Conservation (phyloP, 2,797 vertebrate species). For the Siniperca undulata region DNA sequence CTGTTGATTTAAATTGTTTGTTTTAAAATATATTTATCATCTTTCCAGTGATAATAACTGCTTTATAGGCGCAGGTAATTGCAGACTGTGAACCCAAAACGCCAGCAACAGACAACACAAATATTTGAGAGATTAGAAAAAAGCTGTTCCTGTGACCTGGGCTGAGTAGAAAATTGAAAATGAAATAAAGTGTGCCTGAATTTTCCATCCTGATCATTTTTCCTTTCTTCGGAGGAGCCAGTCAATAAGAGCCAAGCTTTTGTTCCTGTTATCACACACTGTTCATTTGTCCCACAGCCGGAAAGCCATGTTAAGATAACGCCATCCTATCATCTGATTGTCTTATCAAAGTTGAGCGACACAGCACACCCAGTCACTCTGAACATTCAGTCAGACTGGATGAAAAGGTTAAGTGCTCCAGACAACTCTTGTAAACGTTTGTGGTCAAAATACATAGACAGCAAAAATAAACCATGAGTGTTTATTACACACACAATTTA, state of each 20-base stretch:
- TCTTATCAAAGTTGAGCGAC: conserved; percentile 83
- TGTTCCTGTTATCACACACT: conserved; percentile 83
- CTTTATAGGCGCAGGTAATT: conserved; percentile 86
- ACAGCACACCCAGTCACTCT: conserved; percentile 61
- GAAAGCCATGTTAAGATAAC: conserved; percentile 85
- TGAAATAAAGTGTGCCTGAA: conserved; percentile 80
- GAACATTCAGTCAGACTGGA: conserved; percentile 60
- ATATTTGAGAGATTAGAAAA: conserved; percentile 87
- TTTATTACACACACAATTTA: conserved; percentile 41
- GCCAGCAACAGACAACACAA: conserved; percentile 84
- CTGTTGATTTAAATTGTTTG: conserved; percentile 87
- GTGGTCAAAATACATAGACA: conserved; percentile 31
- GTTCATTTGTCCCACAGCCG: conserved; percentile 83
- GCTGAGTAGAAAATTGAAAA: conserved; percentile 84
- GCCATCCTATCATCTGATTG: conserved; percentile 85
- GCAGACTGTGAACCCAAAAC: conserved; percentile 77
- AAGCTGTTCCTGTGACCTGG: conserved; percentile 77
- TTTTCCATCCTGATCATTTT: conserved; percentile 79
- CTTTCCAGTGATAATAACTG: conserved; percentile 80
- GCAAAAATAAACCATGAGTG: conserved; percentile 14
- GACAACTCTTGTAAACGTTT: conserved; percentile 38
- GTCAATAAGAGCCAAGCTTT: conserved; percentile 73
- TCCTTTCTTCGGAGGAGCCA: conserved; percentile 68
- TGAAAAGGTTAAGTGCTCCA: conserved; percentile 77
- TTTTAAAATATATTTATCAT: conserved; percentile 85